Base-by-base conservation (phyloP, 2,888 invertebrate genomes). In the Eupithecia subfuscata region DNA sequence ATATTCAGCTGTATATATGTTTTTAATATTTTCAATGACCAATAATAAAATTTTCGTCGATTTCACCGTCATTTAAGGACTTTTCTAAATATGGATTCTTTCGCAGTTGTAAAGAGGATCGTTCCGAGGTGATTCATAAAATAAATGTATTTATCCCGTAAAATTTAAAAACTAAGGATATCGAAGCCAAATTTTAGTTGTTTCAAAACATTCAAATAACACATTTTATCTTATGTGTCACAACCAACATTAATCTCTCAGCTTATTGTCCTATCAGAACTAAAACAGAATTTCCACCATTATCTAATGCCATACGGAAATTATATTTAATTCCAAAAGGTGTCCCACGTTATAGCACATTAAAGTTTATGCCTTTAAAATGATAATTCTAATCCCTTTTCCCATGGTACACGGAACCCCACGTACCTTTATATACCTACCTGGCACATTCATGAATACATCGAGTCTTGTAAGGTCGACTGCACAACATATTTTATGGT, bases 321-420 rank as follows among this genome's bases (percentile, higher is more conserved):
- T 60, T n/a, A 6, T 48, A 43, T 73, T 60, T 73, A 43, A 60
- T 56, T 73, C 40, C 18, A 68, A 60, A 71, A 52, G 64, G 63
- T 72, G 48, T 48, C 52, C 22, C 30, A 69, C 63, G 63, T 69
- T 56, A 69, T 30, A 30, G 30, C 8, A 69, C n/a, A 67, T 56
- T 56, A 40, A 43, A 30, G 34, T 69, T 73, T 68, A 73, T 73
- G 40, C 16, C 25, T 69, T 45, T 45, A 45, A 69, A 73, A 45
- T 63, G 68, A 73, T 73, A 69, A 73, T 73, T 73, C 30, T 73
- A 73, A 73, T 73, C 73, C 68, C n/a, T 22, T 14, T 73, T 73
- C 73, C 69, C 73, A 73, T 40, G 69, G 69, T 63, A 73, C 34
- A 25, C 1, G 16, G 60, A 43, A n/a, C 40, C 52, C 22, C 71